phyloP scores from a whole-genome alignment of 2,888 invertebrate genomes.

The Antitype chi region DNA sequence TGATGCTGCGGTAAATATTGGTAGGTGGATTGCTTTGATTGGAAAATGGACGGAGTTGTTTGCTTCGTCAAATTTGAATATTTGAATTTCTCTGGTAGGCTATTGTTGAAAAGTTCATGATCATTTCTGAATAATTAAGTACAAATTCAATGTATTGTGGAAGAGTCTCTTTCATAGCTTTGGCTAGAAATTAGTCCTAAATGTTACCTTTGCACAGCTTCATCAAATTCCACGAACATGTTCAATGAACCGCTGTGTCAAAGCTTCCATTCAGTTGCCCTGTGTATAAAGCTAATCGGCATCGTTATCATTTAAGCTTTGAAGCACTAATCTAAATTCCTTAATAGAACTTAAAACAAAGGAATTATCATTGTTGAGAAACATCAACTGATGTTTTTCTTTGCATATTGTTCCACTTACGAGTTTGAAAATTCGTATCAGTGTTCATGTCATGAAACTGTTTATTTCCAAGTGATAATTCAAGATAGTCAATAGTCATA shows the following conservation, averaged over 20 bases:
- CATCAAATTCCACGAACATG: conserved; percentile 18
- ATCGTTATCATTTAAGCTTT: neutral
- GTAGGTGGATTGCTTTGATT: conserved; percentile 5
- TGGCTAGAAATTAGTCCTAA: neutral
- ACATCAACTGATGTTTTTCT: neutral
- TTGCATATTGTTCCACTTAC: neutral
- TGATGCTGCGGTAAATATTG: conserved; percentile 29
- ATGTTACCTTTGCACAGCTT: neutral
- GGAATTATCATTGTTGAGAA: too few relatives aligned
- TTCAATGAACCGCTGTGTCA: conserved; percentile 20
- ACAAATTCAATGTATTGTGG: neutral
- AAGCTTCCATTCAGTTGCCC: conserved; percentile 1
- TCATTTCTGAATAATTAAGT: neutral
- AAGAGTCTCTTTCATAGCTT: neutral
- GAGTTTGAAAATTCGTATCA: neutral
- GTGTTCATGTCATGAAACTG: neutral
- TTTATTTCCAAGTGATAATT: neutral
- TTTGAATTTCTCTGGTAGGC: neutral
- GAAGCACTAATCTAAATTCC: neutral
- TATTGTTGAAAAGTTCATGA: neutral
- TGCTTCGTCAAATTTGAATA: neutral
- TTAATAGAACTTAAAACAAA: too few relatives aligned
- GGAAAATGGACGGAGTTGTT: conserved; percentile 3
- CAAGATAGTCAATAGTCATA: too few relatives aligned
- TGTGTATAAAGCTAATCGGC: neutral